These are phyloP conservation scores for Platysternon megacephalum DNA, from an alignment of 2,113 vertebrate genomes.

Conservation along the genomic window DNA sequence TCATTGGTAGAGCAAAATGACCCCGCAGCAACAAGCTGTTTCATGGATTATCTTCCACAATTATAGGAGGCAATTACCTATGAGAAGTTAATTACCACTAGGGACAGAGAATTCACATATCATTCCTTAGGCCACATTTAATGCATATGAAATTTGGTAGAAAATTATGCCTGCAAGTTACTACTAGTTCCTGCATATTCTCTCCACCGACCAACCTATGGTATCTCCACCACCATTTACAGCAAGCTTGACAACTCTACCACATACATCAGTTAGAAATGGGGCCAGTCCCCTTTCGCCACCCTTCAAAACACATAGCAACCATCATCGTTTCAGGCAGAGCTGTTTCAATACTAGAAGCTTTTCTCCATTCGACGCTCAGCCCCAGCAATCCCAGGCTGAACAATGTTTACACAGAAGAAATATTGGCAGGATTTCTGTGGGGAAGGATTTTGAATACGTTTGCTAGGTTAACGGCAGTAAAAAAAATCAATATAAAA, in stretches of 20 bases:
- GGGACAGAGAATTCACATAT: not conserved
- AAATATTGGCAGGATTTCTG: conserved; percentile 19
- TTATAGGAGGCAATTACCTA: not conserved
- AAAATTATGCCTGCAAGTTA: not conserved
- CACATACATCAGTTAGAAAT: not conserved
- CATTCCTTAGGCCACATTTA: accelerated
- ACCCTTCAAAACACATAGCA: not conserved
- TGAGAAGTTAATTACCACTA: not conserved
- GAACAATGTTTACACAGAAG: accelerated
- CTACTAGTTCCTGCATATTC: not conserved
- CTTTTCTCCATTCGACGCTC: accelerated
- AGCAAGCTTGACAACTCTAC: not conserved
- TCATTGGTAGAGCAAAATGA: not conserved
- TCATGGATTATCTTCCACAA: not conserved
- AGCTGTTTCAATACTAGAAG: not conserved
- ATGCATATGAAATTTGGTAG: not conserved
- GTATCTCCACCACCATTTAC: not conserved
- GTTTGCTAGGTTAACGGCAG: not conserved
- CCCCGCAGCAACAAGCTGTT: conserved; percentile 12
- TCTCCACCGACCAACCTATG: accelerated
- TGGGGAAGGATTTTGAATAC: not conserved
- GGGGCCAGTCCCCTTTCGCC: not conserved
- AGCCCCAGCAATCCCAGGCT: not conserved
- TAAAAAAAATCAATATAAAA: not conserved
- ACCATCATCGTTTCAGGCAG: accelerated